phyloP scores from a whole-genome alignment of 2,113 vertebrate species.

The Pyxicephalus adspersus region DNA sequence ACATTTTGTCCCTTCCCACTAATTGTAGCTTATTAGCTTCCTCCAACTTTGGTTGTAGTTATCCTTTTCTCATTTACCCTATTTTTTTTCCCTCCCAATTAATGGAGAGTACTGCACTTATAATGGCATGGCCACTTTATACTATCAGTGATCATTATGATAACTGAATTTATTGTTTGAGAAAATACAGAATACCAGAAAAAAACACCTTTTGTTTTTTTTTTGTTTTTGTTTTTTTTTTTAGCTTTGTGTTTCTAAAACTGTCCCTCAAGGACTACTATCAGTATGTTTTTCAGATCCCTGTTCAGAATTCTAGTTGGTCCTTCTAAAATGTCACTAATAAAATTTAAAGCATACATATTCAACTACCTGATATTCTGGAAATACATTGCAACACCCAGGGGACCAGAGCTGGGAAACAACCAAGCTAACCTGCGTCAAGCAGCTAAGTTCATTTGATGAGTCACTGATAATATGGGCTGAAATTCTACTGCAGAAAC shows the following conservation, averaged over 20 bases:
- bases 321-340: too few relatives aligned
- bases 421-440: background rate
- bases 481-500: background rate
- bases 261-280: too few relatives aligned
- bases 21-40: too few relatives aligned
- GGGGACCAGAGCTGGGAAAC: too few relatives aligned
- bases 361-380: too few relatives aligned
- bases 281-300: too few relatives aligned
- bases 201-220: too few relatives aligned
- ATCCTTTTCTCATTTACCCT: background rate
- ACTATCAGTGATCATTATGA: background rate
- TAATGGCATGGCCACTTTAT: slow-evolving; percentile 11
- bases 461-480: background rate
- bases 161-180: background rate
- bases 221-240: too few relatives aligned
- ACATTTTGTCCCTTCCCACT: background rate
- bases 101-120: slow-evolving; percentile 9
- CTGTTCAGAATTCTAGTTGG: too few relatives aligned
- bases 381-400: too few relatives aligned
- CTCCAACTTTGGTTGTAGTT: background rate
- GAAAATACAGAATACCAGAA: background rate
- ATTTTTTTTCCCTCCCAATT: background rate
- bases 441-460: background rate
- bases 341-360: too few relatives aligned
- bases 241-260: too few relatives aligned